Base-by-base conservation (phyloP, 1,140 invertebrate genomes). In the Tetramorium simillimum region DNA sequence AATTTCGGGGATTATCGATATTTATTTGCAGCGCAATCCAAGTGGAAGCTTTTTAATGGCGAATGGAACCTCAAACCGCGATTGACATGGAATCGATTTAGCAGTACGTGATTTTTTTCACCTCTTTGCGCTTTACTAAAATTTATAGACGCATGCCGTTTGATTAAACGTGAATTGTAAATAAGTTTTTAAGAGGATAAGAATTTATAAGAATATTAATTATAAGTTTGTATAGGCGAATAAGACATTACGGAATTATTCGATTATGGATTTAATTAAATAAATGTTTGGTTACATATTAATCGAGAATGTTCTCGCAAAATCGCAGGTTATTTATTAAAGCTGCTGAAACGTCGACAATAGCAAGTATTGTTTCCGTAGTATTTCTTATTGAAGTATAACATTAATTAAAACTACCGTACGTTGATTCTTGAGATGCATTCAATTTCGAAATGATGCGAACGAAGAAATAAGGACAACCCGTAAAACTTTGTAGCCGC, bases 1-100 rank as follows among this genome's bases (percentile, higher is more conserved):
- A 82, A 82, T 82, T 82, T 82, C 80, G 53, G 21, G 24, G 80
- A 82, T 82, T 82, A 82, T 82, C 46, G 62, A 73, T 82, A 82
- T 82, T 82, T 82, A 82, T 82, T 82, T 46, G 80, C 67, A 10
- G 24, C 40, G 67, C 67, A 33, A 82, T 73, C 24, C 46, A 37
- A 60, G 18, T 4, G 67, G 56, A 58, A 82, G 21, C 18, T 58
- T 72, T 33, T 53, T 53, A 43, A 73, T 70, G 40, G 24, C 53
- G 24, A 60, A n/a, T 43, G 33, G 18, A 24, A 40, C 9, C 69
- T 58, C 18, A 28, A 58, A 21, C 10, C 10, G 49, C 78, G 18
- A 82, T 73, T 73, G 33, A 18, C 14, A 3, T 10, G 10, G 3
- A 82, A 58, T 73, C 53, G 37, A 56, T 81, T 56, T 56, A 21